phyloP scores from a whole-genome alignment of 2,888 invertebrate species.

The Drosophila buzzatii region DNA sequence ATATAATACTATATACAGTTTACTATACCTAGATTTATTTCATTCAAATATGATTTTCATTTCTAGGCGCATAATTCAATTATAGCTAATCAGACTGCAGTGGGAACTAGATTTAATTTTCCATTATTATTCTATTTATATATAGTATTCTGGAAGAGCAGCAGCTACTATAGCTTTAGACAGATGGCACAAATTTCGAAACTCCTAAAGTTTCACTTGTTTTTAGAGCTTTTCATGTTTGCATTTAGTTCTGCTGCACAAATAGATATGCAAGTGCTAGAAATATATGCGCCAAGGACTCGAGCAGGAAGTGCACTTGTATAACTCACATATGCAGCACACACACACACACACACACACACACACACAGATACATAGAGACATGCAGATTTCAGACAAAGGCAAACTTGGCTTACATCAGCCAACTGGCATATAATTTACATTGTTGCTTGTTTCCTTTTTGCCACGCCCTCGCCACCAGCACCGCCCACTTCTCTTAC shows the following conservation, averaged over 20 bases:
- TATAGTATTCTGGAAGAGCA: neutral
- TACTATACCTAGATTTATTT: neutral
- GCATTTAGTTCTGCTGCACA: conserved; percentile 28
- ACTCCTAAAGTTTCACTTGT: conserved; percentile 15
- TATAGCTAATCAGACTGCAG: neutral
- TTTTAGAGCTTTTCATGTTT: conserved; percentile 25
- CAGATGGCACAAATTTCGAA: neutral
- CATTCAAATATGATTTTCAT: neutral
- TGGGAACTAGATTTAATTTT: neutral
- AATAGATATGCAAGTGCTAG: conserved; percentile 22
- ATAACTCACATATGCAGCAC: conserved; percentile 23
- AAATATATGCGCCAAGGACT: conserved; percentile 40
- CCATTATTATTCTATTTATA: neutral
- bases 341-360: neutral
- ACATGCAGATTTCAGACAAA: conserved; percentile 41
- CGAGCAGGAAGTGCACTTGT: conserved; percentile 46
- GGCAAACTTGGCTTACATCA: conserved; percentile 46
- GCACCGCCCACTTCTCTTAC: conserved; percentile 24
- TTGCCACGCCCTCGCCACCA: conserved; percentile 13
- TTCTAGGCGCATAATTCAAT: conserved; percentile 18
- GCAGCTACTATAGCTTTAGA: neutral
- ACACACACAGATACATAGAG: conserved; percentile 6
- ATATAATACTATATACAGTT: too few species aligned
- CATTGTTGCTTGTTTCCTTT: conserved; percentile 75
- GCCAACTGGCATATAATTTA: conserved; percentile 78